These are phyloP conservation scores for Rhineura floridana DNA, from an alignment of 2,113 vertebrate species.

Conservation along the genomic window DNA sequence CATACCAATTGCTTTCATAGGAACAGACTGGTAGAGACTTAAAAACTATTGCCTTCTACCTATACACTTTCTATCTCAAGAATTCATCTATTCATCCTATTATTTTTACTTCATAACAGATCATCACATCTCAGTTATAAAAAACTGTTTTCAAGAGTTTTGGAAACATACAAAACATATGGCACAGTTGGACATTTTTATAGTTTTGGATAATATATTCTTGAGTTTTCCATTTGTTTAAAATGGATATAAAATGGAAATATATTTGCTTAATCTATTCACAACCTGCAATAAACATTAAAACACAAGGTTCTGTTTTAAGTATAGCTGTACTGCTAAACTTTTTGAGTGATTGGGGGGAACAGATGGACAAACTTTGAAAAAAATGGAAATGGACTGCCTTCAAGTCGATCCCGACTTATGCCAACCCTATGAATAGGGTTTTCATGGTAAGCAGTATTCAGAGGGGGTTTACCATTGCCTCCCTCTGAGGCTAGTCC, in stretches of 20 bases:
- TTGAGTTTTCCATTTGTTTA: conserved; percentile 67
- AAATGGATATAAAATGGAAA: conserved; percentile 60
- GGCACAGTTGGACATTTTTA: conserved; percentile 47
- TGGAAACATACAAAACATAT: background rate
- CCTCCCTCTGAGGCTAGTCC: no score
- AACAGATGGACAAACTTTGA: no score
- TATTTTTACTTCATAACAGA: no score
- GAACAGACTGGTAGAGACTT: no score
- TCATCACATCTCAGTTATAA: background rate
- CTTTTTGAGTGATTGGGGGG: conserved; percentile 33
- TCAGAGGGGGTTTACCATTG: no score
- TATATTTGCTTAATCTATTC: conserved; percentile 60
- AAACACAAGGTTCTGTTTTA: conserved; percentile 66
- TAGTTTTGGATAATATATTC: conserved; percentile 59
- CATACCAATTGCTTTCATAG: background rate
- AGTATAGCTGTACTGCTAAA: conserved; percentile 43
- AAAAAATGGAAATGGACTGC: no score
- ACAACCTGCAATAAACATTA: conserved; percentile 64
- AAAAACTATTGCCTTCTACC: no score
- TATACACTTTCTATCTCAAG: background rate
- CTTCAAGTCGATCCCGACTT: no score
- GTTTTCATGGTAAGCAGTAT: no score
- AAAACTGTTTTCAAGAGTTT: background rate
- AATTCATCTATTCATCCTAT: background rate
- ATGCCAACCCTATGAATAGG: no score